Percentiles rank a stretch among this genome's conserved stretches.
phyloP scores from a whole-genome alignment of 2,888 invertebrate species.

The Hydriomena furcata region DNA sequence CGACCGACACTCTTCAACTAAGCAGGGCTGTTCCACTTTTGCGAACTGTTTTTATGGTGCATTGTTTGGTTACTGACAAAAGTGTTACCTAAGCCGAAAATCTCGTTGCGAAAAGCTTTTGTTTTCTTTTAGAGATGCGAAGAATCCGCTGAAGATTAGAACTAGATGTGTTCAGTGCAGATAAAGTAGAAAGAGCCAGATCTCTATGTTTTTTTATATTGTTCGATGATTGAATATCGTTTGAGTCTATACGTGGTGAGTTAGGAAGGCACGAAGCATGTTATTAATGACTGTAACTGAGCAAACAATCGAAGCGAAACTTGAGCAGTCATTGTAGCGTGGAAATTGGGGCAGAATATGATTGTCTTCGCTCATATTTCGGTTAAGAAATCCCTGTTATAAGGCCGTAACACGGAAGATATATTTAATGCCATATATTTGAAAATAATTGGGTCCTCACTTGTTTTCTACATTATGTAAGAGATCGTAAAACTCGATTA shows the following conservation, averaged over 20 bases:
- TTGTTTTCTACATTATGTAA: neutral
- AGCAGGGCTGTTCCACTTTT: conserved; percentile 71
- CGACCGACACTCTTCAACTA: conserved; percentile 65
- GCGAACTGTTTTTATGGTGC: conserved; percentile 63
- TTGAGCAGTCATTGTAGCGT: conserved; percentile 48
- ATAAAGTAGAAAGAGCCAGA: neutral
- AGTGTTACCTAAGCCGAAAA: conserved; percentile 56
- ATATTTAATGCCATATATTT: conserved; percentile 11
- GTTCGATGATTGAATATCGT: conserved; percentile 4
- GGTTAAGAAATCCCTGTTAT: conserved; percentile 28
- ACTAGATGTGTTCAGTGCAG: neutral
- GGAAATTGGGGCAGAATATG: conserved; percentile 45
- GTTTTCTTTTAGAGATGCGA: conserved; percentile 41
- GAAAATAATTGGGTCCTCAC: conserved; percentile 7
- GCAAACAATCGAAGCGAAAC: conserved; percentile 47
- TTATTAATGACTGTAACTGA: conserved; percentile 36
- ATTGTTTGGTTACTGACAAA: conserved; percentile 66
- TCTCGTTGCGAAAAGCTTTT: conserved; percentile 55
- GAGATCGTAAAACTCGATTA: conserved; percentile 4
- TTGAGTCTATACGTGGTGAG: neutral
- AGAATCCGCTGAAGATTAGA: conserved; percentile 13
- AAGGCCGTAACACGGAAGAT: conserved; percentile 12
- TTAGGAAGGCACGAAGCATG: conserved; percentile 12
- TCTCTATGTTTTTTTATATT: conserved; percentile 1
- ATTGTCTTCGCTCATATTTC: conserved; percentile 33